A percentile compares a stretch with the other conserved stretches of the same genome.
phyloP scores from a whole-genome alignment of 1,140 invertebrate species.

The Oreohelix idahoensis region DNA sequence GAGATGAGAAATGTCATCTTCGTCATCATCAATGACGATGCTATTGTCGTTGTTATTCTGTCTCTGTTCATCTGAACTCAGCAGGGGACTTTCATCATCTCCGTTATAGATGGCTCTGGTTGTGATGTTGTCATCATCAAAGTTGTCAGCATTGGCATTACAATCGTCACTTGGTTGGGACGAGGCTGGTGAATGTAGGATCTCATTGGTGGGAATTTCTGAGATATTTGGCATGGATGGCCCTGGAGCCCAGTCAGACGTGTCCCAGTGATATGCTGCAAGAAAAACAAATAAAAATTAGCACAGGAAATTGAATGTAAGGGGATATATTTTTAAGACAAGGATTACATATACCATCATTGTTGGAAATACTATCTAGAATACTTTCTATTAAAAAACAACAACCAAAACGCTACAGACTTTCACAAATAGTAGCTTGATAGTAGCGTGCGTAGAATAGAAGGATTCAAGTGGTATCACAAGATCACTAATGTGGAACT shows the following conservation, averaged over 20 bases:
- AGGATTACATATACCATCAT: too few relatives aligned
- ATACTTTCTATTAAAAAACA: too few relatives aligned
- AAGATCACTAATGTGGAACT: too few relatives aligned
- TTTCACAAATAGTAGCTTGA: too few relatives aligned
- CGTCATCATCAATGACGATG: background rate
- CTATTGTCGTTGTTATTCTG: background rate
- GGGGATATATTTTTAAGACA: too few relatives aligned
- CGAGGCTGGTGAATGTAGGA: slow-evolving; percentile 81
- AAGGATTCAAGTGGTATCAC: too few relatives aligned
- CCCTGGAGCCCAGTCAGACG: slow-evolving; percentile 90
- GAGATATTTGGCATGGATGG: slow-evolving; percentile 88
- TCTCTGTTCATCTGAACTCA: slow-evolving; percentile 25
- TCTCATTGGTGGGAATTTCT: slow-evolving; percentile 90
- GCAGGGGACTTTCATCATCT: slow-evolving; percentile 58
- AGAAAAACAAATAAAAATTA: slow-evolving; percentile 45
- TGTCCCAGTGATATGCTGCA: slow-evolving; percentile 94
- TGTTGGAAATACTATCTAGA: too few relatives aligned
- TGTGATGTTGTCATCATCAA: slow-evolving; percentile 39
- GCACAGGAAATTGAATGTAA: too few relatives aligned
- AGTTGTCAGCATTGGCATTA: slow-evolving; percentile 75
- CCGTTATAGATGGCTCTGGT: slow-evolving; percentile 77
- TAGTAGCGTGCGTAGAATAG: too few relatives aligned
- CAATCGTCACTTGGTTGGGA: slow-evolving; percentile 91
- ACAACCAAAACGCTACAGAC: too few relatives aligned
- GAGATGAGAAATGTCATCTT: slow-evolving; percentile 4